Conservation (phyloP, 2,888 invertebrate genomes). For the Eucriotettix oculatus region DNA sequence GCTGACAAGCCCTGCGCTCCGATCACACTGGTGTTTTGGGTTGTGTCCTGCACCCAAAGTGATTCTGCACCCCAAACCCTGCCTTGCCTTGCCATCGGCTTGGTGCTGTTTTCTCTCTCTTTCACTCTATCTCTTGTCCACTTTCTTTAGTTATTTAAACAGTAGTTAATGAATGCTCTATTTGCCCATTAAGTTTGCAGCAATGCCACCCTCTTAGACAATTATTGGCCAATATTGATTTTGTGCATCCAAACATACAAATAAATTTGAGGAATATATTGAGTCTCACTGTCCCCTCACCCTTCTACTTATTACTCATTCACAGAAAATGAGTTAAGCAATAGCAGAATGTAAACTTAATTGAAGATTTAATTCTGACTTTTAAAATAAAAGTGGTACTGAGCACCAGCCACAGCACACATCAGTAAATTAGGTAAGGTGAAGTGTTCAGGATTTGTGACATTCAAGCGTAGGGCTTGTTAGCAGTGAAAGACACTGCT, state of each 20-base stretch:
- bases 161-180: conserved; percentile 11
- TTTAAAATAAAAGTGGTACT: too few species aligned
- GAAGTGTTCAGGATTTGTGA: background rate
- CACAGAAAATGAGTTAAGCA: too few species aligned
- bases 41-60: conserved; percentile 26
- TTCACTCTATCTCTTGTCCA: conserved; percentile 27
- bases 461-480: conserved; percentile 12
- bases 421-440: background rate
- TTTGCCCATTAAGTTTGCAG: conserved; percentile 8
- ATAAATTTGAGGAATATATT: too few species aligned
- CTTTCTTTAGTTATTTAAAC: conserved; percentile 7
- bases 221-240: conserved; percentile 8
- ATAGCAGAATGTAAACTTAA: too few species aligned
- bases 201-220: conserved; percentile 13
- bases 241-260: too few species aligned
- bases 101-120: conserved; percentile 28
- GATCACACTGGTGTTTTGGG: conserved; percentile 7
- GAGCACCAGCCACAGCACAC: background rate
- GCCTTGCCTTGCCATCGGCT: conserved; percentile 8
- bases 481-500: conserved; percentile 10
- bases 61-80: conserved; percentile 22
- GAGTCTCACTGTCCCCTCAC: too few species aligned
- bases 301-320: too few species aligned
- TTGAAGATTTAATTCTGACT: too few species aligned
- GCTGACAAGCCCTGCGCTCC: conserved; percentile 15